These are phyloP conservation scores for Takifugu ocellatus DNA, from an alignment of 2,797 vertebrate species.

Conservation along the genomic window DNA sequence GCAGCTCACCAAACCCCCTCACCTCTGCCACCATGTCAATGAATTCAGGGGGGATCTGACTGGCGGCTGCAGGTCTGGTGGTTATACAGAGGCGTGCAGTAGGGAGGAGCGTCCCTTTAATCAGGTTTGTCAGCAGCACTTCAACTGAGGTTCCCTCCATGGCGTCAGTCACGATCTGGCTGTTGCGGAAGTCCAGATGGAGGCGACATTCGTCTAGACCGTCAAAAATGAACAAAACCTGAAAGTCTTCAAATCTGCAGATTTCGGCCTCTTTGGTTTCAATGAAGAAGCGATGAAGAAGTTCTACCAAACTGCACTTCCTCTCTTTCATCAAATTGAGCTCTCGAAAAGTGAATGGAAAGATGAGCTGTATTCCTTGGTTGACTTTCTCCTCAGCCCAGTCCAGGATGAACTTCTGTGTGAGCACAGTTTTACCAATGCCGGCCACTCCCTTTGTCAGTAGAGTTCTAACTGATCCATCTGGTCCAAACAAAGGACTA, in stretches of 20 bases:
- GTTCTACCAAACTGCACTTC: slow-evolving; percentile 32
- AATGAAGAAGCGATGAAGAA: slow-evolving; percentile 30
- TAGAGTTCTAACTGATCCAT: slow-evolving; percentile 23
- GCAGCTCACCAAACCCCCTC: slow-evolving; percentile 29
- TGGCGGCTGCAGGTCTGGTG: slow-evolving; percentile 28
- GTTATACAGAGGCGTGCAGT: slow-evolving; percentile 35
- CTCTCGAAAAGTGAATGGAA: slow-evolving; percentile 41
- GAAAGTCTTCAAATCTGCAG: slow-evolving; percentile 27
- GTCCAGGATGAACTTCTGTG: slow-evolving; percentile 42
- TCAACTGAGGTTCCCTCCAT: slow-evolving; percentile 5
- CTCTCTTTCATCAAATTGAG: slow-evolving; percentile 27
- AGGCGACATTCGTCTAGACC: slow-evolving; percentile 23
- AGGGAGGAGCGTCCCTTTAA: slow-evolving; percentile 39
- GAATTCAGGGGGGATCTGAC: slow-evolving; percentile 31
- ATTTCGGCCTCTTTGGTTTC: slow-evolving; percentile 40
- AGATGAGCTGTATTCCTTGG: slow-evolving; percentile 22
- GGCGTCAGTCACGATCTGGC: slow-evolving; percentile 21
- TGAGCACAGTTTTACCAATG: slow-evolving; percentile 37
- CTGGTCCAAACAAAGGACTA: slow-evolving; percentile 9
- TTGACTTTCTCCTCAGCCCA: slow-evolving; percentile 42
- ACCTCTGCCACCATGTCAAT: slow-evolving; percentile 39
- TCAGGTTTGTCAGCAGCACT: slow-evolving; percentile 33
- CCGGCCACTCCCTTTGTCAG: slow-evolving; percentile 41
- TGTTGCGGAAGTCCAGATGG: slow-evolving; percentile 26
- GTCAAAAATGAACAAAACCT: slow-evolving; percentile 32